Evolutionary conservation across 2,797 vertebrate genomes (phyloP).

Genomic region (Gobio occitaniae): DNA sequence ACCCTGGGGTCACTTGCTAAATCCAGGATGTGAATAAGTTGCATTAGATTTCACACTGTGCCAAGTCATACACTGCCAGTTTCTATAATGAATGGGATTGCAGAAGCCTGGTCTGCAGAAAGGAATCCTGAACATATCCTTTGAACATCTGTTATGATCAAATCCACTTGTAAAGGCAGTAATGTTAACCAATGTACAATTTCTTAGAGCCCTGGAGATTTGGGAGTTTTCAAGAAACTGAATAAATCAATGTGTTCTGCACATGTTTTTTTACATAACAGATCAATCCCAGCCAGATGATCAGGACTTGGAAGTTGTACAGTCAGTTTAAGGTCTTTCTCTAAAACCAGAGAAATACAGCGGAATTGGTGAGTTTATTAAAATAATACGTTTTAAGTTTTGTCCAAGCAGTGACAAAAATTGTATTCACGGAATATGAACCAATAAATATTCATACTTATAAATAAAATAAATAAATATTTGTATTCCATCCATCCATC

Average conservation of each 20-base stretch:
- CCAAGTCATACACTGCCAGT: not conserved
- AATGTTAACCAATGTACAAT: not conserved
- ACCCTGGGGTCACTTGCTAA: conserved; percentile 25
- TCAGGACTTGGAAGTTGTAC: not conserved
- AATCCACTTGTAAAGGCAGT: conserved; percentile 9
- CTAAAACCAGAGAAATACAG: not conserved
- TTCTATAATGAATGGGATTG: not conserved
- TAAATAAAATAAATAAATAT: not conserved
- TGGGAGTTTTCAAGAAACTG: not conserved
- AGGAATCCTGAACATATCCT: conserved; percentile 13
- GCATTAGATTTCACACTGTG: conserved; percentile 5
- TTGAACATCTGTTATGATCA: conserved; percentile 29
- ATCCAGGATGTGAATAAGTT: conserved; percentile 3
- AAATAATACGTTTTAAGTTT: not conserved
- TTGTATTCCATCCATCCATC: too few relatives aligned
- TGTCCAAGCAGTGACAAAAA: too few relatives aligned
- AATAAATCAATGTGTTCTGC: not conserved
- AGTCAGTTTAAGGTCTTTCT: not conserved
- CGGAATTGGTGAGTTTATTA: not conserved
- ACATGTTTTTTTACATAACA: not conserved
- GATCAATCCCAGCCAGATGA: not conserved
- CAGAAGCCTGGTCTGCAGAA: not conserved
- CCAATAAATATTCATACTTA: not conserved
- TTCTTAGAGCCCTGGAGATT: not conserved
- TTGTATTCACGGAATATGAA: too few relatives aligned